Conservation (phyloP, 2,888 invertebrate genomes). For the Ypsolopha sequella region DNA sequence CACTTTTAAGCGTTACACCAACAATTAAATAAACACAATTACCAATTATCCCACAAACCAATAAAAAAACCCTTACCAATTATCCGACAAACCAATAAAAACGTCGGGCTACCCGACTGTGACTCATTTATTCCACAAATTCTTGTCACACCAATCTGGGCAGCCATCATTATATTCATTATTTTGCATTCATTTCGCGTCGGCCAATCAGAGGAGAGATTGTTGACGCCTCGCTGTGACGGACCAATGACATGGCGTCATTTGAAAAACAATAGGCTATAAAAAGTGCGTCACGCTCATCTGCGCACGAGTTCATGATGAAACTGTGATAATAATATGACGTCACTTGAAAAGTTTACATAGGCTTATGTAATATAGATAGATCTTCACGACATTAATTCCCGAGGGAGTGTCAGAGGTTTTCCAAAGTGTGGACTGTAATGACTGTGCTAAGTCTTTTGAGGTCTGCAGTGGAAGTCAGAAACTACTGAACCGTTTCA, state of each 20-base stretch:
- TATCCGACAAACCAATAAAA: slow-evolving; percentile 19
- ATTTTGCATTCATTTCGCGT: slow-evolving; percentile 53
- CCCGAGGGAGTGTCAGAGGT: too few species aligned
- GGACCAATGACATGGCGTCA: slow-evolving; percentile 37
- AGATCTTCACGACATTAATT: too few species aligned
- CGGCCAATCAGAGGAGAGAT: slow-evolving; percentile 38
- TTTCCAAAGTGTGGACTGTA: too few species aligned
- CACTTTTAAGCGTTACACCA: too few species aligned
- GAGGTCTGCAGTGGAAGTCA: too few species aligned
- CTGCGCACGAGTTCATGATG: slow-evolving; percentile 28
- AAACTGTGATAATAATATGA: too few species aligned
- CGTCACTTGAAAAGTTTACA: too few species aligned
- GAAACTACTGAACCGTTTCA: too few species aligned
- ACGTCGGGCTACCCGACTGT: slow-evolving; percentile 24
- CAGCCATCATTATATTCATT: slow-evolving; percentile 62
- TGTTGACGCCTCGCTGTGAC: slow-evolving; percentile 43
- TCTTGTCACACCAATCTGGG: slow-evolving; percentile 47
- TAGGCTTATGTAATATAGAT: too few species aligned
- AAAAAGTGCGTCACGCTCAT: slow-evolving; percentile 58
- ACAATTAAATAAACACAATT: too few species aligned
- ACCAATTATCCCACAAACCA: slow-evolving; percentile 11
- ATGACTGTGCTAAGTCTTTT: too few species aligned
- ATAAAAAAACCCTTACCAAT: slow-evolving; percentile 15
- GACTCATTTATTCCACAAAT: slow-evolving; percentile 59
- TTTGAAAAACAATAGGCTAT: slow-evolving; percentile 70